Base-by-base conservation (phyloP, 1,140 invertebrate genomes). In the Matsumurasca onukii region DNA sequence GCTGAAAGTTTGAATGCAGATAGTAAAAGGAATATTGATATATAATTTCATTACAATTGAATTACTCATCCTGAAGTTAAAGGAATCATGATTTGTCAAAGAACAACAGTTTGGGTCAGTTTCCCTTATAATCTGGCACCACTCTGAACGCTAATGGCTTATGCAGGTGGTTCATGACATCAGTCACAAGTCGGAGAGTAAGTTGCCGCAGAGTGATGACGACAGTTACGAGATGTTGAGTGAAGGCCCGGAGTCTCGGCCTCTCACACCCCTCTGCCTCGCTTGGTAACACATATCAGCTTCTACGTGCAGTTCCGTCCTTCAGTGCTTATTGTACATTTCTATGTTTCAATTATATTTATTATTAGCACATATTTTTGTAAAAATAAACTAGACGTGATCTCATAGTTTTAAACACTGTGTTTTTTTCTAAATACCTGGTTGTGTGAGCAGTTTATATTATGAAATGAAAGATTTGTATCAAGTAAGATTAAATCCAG, bases 171-270 rank as follows among this genome's bases (percentile, higher is more conserved):
- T 59, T 29, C 24, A 59, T 27, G 55, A 59, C n/a, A 29, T 59
- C 15, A 29, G 24, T 9, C 22, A 59, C 3, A 59, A 59, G 24
- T 5, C 34, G 34, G 55, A 59, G n/a, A 20, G 17, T 20, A 59
- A 59, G 55, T 66, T 66, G 3, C 64, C 49, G 48, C 45, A n/a
- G 15, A 52, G 39, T 66, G 64, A 66, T 51, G 64, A 51, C 12
- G 64, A 66, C 31, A 66, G 64, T 20, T 66, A 51, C 27, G 64
- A 49, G 27, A 30, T 66, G 24, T 51, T 49, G 25, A 66, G 64
- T 51, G 64, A 66, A 51, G 31, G 27, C 45, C 51, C 64, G 13
- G 45, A 49, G 27, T 66, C 49, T 30, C 48, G 64, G 13, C 49
- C 55, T 29, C 55, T 27, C 9, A 59, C 55, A 29, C 55, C 55